Evolutionary conservation across 2,797 vertebrate genomes (phyloP), one percentile per base, ranked within the genome.

Genomic region (Poecilia picta): DNA sequence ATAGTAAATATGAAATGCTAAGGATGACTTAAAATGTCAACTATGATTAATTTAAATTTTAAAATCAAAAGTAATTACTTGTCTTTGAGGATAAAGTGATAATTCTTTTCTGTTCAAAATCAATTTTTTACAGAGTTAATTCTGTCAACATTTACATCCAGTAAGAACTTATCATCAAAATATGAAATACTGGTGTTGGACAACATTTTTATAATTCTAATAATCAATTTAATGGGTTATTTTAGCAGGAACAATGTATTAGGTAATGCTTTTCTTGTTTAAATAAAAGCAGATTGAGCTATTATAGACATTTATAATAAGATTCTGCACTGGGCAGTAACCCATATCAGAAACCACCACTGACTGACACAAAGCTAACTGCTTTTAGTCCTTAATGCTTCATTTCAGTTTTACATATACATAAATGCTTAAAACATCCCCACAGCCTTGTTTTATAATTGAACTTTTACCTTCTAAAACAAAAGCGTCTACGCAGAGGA

Each of bases 351-450:
- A 3, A 51, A 51, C 20, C 20, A 51, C 20, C 49, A 23, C 49
- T 51, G 49, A 57, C 55, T 57, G n/a, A 57, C n/a, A 57, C 11
- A 28, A 28, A 12, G 11, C 55, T 57, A 57, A 57, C n/a, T 31
- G 12, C 55, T 59, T 57, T 12, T 59, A 13, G 55, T 59, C 55
- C 46, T 25, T 77, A 51, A 1, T 1, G 36, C 11, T 68, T 68
- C 10, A 11, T 51, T 75, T 79, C 72, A 28, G n/a, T 75, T 87
- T 75, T 87, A 47, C 46, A 77, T 57, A n/a, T 64, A 59, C 62
- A 80, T 62, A 77, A 74, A 59, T n/a, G 47, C 49, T 74, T 31
- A 1, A n/a, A 28, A 72, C 36, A 87, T 77, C 86, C 87, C 25
- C 25, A 28, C n/a, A 28, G 53, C 62, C 59, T 75, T 81, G 64